Conservation (phyloP, 2,888 invertebrate species). For the Mesorhabditis belari region DNA sequence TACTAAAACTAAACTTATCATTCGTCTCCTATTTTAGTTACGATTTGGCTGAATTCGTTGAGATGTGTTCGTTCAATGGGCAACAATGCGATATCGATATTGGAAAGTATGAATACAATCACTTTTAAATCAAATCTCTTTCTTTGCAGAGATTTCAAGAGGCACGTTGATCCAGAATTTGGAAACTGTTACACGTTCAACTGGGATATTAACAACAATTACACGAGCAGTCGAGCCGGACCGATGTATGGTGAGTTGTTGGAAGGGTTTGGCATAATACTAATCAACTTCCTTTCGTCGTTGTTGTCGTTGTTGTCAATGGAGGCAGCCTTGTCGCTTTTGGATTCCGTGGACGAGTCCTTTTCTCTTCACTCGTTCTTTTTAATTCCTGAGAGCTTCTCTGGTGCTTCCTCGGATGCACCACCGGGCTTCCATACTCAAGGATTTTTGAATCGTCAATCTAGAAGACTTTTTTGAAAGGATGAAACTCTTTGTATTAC, state of each 20-base stretch:
- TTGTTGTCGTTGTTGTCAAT: too few species aligned
- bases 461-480: too few species aligned
- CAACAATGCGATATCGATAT: slow-evolving; percentile 37
- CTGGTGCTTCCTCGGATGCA: neutral
- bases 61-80: slow-evolving; percentile 43
- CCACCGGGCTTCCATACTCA: neutral
- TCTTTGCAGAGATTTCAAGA: neutral
- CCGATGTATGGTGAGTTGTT: neutral
- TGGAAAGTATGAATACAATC: slow-evolving; percentile 9
- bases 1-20: too few species aligned
- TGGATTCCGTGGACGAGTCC: too few species aligned
- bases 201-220: slow-evolving; percentile 1
- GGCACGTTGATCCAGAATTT: slow-evolving; percentile 3
- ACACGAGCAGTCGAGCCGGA: slow-evolving; percentile 9
- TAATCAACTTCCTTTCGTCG: neutral
- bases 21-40: neutral
- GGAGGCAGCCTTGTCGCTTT: too few species aligned
- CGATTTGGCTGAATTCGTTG: slow-evolving; percentile 30
- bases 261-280: too few species aligned
- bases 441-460: too few species aligned
- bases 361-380: neutral
- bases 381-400: neutral
- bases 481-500: too few species aligned
- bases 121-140: neutral
- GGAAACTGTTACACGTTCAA: slow-evolving; percentile 10